phyloP scores from a whole-genome alignment of 37 sponge, comb jelly and placozoan genomes.

The Tethya wilhelma region DNA sequence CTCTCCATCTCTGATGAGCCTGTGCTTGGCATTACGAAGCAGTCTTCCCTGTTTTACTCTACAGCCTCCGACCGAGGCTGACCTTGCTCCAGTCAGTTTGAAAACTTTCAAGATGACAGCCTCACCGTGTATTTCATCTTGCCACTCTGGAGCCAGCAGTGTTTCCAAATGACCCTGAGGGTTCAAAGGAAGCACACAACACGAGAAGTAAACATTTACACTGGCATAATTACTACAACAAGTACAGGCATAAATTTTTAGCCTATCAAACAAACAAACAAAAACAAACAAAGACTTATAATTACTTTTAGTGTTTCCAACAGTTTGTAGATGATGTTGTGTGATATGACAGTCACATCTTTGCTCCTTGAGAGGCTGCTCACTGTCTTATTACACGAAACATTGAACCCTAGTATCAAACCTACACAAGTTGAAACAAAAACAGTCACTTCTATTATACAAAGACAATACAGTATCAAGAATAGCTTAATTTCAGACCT shows the following conservation, averaged over 20 bases:
- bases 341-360: slow-evolving; percentile 45
- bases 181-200: neutral
- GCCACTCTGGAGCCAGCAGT: slow-evolving; percentile 30
- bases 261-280: too few relatives aligned
- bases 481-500: too few relatives aligned
- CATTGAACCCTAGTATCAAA: slow-evolving; percentile 70
- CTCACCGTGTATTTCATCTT: slow-evolving; percentile 82
- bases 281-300: too few relatives aligned
- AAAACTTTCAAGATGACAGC: slow-evolving; percentile 73
- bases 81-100: slow-evolving; percentile 47
- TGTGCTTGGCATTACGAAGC: slow-evolving; percentile 38
- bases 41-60: slow-evolving; percentile 65
- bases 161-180: slow-evolving; percentile 57
- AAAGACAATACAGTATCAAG: too few relatives aligned
- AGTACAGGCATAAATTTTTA: too few relatives aligned
- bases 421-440: too few relatives aligned
- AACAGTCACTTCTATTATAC: too few relatives aligned
- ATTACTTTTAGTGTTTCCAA: slow-evolving; percentile 77
- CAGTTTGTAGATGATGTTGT: slow-evolving; percentile 81
- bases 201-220: neutral
- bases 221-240: neutral
- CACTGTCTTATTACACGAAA: slow-evolving; percentile 22
- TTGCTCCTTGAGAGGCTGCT: slow-evolving; percentile 23
- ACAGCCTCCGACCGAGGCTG: slow-evolving; percentile 74
- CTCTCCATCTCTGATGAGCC: slow-evolving; percentile 53